Percentiles rank a stretch among this genome's conserved stretches.
phyloP scores from a whole-genome alignment of 1,140 invertebrate species.

The Coenobita brevimanus region DNA sequence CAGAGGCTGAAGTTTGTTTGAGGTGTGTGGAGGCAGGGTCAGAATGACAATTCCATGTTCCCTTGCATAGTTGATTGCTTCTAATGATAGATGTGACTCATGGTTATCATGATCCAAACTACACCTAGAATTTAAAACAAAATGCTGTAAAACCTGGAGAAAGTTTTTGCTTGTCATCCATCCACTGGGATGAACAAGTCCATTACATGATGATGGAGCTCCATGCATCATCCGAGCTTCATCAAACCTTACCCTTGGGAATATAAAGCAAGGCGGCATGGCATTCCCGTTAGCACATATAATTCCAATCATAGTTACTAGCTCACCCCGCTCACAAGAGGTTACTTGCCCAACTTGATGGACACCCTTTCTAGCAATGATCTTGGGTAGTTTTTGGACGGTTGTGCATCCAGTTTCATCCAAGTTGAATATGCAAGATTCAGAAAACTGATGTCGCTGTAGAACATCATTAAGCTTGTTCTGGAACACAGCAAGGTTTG shows the following conservation, averaged over 20 bases:
- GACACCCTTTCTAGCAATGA: slow-evolving; percentile 13
- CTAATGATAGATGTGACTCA: neutral
- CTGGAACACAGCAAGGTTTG: neutral
- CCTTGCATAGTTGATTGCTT: neutral
- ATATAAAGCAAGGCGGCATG: slow-evolving; percentile 17
- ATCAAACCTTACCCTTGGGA: slow-evolving; percentile 30
- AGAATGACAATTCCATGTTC: slow-evolving; percentile 7
- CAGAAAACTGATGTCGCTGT: neutral
- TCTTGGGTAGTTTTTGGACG: slow-evolving; percentile 2
- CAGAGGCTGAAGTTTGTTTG: neutral
- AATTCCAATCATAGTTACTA: slow-evolving; percentile 16
- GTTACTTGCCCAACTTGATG: slow-evolving; percentile 24
- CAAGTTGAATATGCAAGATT: slow-evolving; percentile 9
- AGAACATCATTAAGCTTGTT: neutral
- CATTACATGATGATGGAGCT: slow-evolving; percentile 18
- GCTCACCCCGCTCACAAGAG: slow-evolving; percentile 16
- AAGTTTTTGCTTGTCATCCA: slow-evolving; percentile 26
- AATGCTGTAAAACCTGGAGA: slow-evolving; percentile 8
- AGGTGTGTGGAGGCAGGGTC: neutral
- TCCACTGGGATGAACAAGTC: slow-evolving; percentile 24
- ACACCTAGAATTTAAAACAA: slow-evolving; percentile 20
- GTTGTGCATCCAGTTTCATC: slow-evolving; percentile 26
- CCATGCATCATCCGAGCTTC: slow-evolving; percentile 16
- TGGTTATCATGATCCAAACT: slow-evolving; percentile 6
- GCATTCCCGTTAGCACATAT: slow-evolving; percentile 16